phyloP scores from a whole-genome alignment of 2,888 invertebrate species.

The Nycteola revayana region DNA sequence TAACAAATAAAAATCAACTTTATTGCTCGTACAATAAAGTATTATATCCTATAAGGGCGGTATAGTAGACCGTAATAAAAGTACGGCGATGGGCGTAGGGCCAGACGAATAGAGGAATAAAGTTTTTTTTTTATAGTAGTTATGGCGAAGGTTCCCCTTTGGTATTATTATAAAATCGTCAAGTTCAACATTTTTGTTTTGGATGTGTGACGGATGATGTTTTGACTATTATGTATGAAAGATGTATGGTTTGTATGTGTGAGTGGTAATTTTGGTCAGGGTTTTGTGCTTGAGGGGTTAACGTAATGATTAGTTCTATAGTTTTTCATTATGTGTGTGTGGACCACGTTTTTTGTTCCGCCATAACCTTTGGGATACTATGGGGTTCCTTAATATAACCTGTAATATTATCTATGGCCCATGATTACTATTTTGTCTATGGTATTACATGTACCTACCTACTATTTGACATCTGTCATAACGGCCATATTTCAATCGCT shows the following conservation, averaged over 20 bases:
- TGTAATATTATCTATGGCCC: too few relatives aligned
- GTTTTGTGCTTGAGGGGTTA: conserved; percentile 37
- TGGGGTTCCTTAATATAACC: too few relatives aligned
- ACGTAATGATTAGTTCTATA: conserved; percentile 30
- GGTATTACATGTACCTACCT: too few relatives aligned
- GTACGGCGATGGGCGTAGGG: conserved; percentile 64
- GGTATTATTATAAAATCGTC: conserved; percentile 81
- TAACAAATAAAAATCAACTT: conserved; percentile 27
- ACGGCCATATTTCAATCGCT: too few relatives aligned
- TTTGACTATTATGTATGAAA: conserved; percentile 45
- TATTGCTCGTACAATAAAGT: conserved; percentile 20
- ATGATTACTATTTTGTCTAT: too few relatives aligned
- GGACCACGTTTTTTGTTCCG: conserved; percentile 6
- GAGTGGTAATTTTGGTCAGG: conserved; percentile 36
- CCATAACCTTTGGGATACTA: too few relatives aligned
- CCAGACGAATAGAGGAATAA: conserved; percentile 58
- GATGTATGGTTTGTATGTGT: conserved; percentile 24
- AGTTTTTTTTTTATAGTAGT: conserved; percentile 54
- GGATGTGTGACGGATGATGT: conserved; percentile 64
- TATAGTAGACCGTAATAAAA: conserved; percentile 53
- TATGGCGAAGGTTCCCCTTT: conserved; percentile 48
- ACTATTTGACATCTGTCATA: too few relatives aligned
- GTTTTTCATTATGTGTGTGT: conserved; percentile 4
- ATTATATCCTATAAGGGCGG: conserved; percentile 19
- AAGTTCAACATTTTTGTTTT: conserved; percentile 64